Evolutionary conservation across 2,888 invertebrate species (phyloP), one percentile per base, ranked within the genome.

Genomic region (Trichopoda pennipes): DNA sequence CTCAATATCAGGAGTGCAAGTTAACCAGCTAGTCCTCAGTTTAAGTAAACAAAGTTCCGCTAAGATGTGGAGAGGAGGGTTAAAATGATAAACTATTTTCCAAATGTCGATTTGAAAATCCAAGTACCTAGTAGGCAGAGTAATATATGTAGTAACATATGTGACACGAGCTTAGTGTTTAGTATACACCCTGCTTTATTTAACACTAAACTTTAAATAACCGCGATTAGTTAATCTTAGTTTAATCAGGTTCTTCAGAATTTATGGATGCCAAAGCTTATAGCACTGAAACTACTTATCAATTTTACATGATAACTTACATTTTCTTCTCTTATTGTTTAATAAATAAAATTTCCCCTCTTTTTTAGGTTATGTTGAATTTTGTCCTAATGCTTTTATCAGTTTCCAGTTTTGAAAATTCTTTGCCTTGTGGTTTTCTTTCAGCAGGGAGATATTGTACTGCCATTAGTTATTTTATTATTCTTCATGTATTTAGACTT

Each of bases 361-460:
- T n/a, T 21, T 38, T 23, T 38, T 49, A 16, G 12, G 32, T 47
- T 16, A 17, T 38, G 14, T 55, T 47, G 17, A 23, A 66, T 66
- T 64, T 56, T 28, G 16, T 49, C 6, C 23, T 17, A 28, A 3
- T 42, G 68, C 14, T 42, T 42, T 69, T 28, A 32, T 38, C 17
- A 19, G 23, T 49, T 66, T 47, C 35, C 42, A 68, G 60, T 60
- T 66, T 75, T 60, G 51, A 23, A 66, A 66, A 49, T 51, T 6
- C 28, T 51, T 75, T 58, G n/a, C 51, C 66, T 68, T 58, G 19
- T 68, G 42, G 19, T 28, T 75, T 75, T 58, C 66, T 51, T 10
- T 23, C 42, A 38, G 28, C 38, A n/a, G n/a, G 14, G 23, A 17
- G 16, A 8, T 2, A 1, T 55, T n/a, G n/a, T 42, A 3, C 23